Evolutionary conservation across 2,888 invertebrate species (phyloP), one percentile per base, ranked within the genome.

Genomic region (Acronicta aceris): DNA sequence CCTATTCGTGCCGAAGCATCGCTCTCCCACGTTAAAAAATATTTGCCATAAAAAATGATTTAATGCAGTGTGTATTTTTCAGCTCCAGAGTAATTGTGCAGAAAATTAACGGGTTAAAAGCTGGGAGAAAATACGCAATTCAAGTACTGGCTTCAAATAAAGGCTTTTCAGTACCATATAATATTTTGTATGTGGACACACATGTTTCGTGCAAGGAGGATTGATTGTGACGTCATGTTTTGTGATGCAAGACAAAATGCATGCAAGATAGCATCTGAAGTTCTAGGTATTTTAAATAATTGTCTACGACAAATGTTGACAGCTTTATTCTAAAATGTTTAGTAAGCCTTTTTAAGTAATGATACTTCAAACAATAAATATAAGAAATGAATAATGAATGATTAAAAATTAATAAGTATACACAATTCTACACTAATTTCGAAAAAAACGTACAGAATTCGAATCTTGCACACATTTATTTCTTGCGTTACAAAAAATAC

Each of bases 51-150:
- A n/a, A n/a, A n/a, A n/a, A n/a, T n/a, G n/a, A n/a, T n/a, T n/a
- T 21, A 12, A 13, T 36, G 5, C 1, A 13, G 13, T 36, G 13
- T 36, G 36, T 12, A 33, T 55, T 48, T 89, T 88, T 59, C 88
- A 93, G 93, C 27, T 68, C 86, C 16, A 86, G 84, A 51, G 94
- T 88, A 4, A 91, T 94, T 46, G 78, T 89, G 30, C 92, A 93
- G 59, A 92, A 89, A 78, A 83, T 94, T 7, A 69, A 59, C 12
- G 92, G 91, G 0, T 62, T 94, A 25, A 89, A 86, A 57, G 69
- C 92, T 0, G 94, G 89, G n/a, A 84, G 82, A 41, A 93, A 93
- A 64, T 94, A 94, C 65, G 90, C 89, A 0, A 82, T 94, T 30
- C 92, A 91, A 84, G 93, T 94, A 9, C 83, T 87, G 4, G 94